Evolutionary conservation across 1,140 invertebrate species (phyloP), one percentile per base, ranked within the genome.

Genomic region (Euwallacea fornicatus): DNA sequence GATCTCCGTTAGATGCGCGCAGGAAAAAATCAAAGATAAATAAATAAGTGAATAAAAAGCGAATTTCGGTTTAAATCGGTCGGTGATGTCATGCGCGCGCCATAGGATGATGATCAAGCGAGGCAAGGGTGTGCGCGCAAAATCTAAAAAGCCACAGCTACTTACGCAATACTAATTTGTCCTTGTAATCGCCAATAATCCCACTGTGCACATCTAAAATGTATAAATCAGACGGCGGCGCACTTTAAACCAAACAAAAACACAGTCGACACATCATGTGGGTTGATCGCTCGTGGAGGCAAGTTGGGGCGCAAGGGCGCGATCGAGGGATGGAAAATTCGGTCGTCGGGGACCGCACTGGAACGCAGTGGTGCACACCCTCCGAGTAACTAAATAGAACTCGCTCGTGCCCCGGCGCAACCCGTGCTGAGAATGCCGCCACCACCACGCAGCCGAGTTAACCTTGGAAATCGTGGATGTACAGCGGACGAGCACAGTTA

Each of bases 381-480:
- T 81, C 76, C 74, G 77, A 78, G 73, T 75, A 78, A 81, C 80
- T 81, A 80, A 80, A 78, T 81, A 69, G 74, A 76, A 81, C 75
- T 80, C 77, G 77, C 54, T 66, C 72, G 68, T 74, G 78, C 78
- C 78, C 76, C 79, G 78, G 80, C 80, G 80, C 80, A 80, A 76
- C 76, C 77, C 74, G 75, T 75, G 79, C 79, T 80, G 74, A 79
- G 77, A 78, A 75, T 81, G 77, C 80, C 78, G 78, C 79, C 79
- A 79, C 78, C 78, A 81, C 79, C 73, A 76, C 77, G 69, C 73
- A 64, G 74, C 71, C 73, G 76, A 75, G 73, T 66, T 80, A 79
- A 80, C 80, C 80, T 81, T 81, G 79, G 77, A 76, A 74, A 74
- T 78, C 76, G 79, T 80, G 79, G 80, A 81, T 81, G 80, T 69